Conservation (phyloP, 2,113 vertebrate species). For the Elephantulus edwardii region DNA sequence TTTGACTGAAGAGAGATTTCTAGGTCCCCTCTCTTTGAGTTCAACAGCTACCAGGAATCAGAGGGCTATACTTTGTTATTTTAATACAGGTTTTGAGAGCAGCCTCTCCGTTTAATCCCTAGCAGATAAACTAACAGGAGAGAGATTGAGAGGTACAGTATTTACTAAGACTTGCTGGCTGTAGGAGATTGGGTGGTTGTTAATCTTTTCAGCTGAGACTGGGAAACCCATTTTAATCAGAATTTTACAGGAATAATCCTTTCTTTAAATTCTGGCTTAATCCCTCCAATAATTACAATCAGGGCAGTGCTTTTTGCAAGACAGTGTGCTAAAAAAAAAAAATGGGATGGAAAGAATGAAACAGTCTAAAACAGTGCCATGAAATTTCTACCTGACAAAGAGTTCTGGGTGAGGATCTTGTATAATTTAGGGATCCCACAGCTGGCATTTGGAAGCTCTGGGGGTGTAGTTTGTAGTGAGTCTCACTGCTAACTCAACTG, state of each 20-base stretch:
- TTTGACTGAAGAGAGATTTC: conserved; percentile 27
- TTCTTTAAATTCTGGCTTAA: conserved; percentile 73
- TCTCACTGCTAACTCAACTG: no score
- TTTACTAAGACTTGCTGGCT: conserved; percentile 68
- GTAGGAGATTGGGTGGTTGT: conserved; percentile 70
- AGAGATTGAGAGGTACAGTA: conserved; percentile 70
- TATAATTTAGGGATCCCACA: background rate
- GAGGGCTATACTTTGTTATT: conserved; percentile 58
- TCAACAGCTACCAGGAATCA: conserved; percentile 62
- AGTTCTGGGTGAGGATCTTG: background rate
- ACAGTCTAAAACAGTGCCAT: background rate
- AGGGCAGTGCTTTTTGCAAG: conserved; percentile 45
- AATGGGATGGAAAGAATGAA: background rate
- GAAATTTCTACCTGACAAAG: background rate
- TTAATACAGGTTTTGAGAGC: conserved; percentile 69
- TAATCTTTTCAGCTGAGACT: conserved; percentile 75
- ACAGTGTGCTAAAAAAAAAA: background rate
- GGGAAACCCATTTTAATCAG: conserved; percentile 75
- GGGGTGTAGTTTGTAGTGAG: no score
- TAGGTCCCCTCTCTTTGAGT: conserved; percentile 21
- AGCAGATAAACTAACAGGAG: conserved; percentile 69
- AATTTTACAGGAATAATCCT: conserved; percentile 77
- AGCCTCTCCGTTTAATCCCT: conserved; percentile 73
- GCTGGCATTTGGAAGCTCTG: no score
- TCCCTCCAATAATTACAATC: conserved; percentile 62